phyloP scores from a whole-genome alignment of 30 jellyfish, hydroid and myxozoan species.

The Hydractinia symbiolongicarpus region DNA sequence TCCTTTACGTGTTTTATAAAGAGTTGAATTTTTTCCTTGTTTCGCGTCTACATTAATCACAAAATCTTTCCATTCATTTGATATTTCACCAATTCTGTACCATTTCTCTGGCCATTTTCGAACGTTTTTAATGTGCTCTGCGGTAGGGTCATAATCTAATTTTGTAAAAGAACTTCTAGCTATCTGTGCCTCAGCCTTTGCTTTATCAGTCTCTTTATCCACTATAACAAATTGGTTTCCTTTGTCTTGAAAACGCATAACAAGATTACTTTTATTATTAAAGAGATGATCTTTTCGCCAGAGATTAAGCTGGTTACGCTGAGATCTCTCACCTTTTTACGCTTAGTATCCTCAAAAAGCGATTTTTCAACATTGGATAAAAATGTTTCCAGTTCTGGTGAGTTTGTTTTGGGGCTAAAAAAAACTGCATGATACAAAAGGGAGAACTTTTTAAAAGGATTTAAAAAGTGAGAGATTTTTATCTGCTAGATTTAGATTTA shows the following conservation, averaged over 20 bases:
- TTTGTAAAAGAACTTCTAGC: background rate
- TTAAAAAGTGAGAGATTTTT: no score
- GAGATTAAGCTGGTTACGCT: background rate
- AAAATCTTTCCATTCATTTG: background rate
- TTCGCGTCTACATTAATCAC: background rate
- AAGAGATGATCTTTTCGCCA: background rate
- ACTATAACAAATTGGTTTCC: background rate
- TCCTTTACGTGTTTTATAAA: background rate
- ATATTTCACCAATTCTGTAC: background rate
- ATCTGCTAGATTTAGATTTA: no score
- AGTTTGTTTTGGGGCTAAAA: conserved; percentile 1
- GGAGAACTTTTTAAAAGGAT: no score
- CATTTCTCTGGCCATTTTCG: background rate
- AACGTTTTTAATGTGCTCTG: background rate
- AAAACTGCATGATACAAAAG: no score
- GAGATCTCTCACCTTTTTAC: background rate
- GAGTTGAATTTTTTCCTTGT: background rate
- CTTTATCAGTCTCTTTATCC: background rate
- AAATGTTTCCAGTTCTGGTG: background rate
- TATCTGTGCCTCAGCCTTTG: background rate
- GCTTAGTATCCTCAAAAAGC: background rate
- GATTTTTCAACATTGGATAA: conserved; percentile 2
- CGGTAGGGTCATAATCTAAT: background rate
- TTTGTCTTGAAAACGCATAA: background rate
- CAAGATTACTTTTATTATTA: no score